Evolutionary conservation across 2,797 vertebrate genomes (phyloP).

Genomic region (Gouania willdenowi): DNA sequence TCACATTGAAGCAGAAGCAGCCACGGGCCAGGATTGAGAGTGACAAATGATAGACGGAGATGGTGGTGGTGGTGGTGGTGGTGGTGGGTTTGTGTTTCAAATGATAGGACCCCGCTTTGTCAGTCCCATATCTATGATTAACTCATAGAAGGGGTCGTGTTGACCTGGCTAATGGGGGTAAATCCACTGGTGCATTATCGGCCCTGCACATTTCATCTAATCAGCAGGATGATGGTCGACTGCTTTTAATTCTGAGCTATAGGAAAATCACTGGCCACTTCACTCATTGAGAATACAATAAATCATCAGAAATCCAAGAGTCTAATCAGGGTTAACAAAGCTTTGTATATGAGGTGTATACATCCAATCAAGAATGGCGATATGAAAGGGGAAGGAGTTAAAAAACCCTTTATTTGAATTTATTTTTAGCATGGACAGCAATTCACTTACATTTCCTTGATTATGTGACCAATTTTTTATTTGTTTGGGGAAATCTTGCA

Average conservation of each 20-base stretch:
- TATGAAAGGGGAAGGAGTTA: too few relatives aligned
- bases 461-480: too few relatives aligned
- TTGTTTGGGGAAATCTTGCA: too few relatives aligned
- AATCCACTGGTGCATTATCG: conserved; percentile 76
- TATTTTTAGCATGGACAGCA: too few relatives aligned
- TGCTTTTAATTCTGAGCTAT: conserved; percentile 73
- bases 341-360: too few relatives aligned
- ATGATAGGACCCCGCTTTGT: conserved; percentile 52
- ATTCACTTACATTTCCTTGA: too few relatives aligned
- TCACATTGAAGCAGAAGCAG: conserved; percentile 36
- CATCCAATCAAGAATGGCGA: too few relatives aligned
- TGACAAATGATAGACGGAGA: conserved; percentile 16
- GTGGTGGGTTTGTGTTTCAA: conserved; percentile 47
- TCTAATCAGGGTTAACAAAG: too few relatives aligned
- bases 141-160: conserved; percentile 57
- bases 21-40: conserved; percentile 5
- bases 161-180: conserved; percentile 74
- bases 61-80: conserved; percentile 9
- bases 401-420: too few relatives aligned
- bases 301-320: conserved; percentile 29
- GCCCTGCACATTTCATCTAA: conserved; percentile 76
- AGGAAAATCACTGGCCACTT: conserved; percentile 49
- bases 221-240: conserved; percentile 74
- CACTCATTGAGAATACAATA: conserved; percentile 53
- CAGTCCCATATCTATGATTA: conserved; percentile 59